These are phyloP conservation scores for Gymnoscopelus microlampas DNA, from an alignment of 2,797 vertebrate genomes.

Conservation along the genomic window DNA sequence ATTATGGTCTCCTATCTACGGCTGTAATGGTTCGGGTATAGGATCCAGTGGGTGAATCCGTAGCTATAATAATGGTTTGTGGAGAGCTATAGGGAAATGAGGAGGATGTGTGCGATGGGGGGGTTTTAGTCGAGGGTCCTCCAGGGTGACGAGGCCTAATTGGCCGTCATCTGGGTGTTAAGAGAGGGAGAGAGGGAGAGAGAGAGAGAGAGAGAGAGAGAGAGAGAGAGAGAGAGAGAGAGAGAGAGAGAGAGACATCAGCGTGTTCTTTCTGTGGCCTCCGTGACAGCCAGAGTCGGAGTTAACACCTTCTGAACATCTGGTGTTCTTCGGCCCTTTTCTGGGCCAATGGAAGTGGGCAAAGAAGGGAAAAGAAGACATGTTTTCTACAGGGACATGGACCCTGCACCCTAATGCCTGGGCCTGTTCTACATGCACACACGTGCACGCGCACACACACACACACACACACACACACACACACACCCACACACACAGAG, in stretches of 20 bases:
- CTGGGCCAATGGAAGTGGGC: constrained; percentile 61
- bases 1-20: constrained; percentile 62
- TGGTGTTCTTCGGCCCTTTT: constrained; percentile 50
- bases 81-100: no score
- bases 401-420: constrained; percentile 53
- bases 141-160: constrained; percentile 79
- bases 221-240: constrained; percentile 81
- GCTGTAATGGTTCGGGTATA: constrained; percentile 58
- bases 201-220: constrained; percentile 76
- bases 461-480: neutral
- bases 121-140: constrained; percentile 73
- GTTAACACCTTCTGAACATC: constrained; percentile 85
- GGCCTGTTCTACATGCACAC: constrained; percentile 16
- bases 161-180: constrained; percentile 66
- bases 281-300: constrained; percentile 73
- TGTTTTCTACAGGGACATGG: constrained; percentile 57
- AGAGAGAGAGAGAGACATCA: constrained; percentile 80
- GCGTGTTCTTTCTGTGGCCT: constrained; percentile 67
- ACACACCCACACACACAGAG: neutral
- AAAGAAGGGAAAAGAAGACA: constrained; percentile 33
- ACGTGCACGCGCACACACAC: neutral
- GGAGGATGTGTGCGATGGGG: constrained; percentile 62
- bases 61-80: no score
- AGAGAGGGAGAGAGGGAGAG: constrained; percentile 59
- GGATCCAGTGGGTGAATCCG: constrained; percentile 69